phyloP scores from a whole-genome alignment of 2,888 invertebrate genomes.

The Aporophyla nigra region DNA sequence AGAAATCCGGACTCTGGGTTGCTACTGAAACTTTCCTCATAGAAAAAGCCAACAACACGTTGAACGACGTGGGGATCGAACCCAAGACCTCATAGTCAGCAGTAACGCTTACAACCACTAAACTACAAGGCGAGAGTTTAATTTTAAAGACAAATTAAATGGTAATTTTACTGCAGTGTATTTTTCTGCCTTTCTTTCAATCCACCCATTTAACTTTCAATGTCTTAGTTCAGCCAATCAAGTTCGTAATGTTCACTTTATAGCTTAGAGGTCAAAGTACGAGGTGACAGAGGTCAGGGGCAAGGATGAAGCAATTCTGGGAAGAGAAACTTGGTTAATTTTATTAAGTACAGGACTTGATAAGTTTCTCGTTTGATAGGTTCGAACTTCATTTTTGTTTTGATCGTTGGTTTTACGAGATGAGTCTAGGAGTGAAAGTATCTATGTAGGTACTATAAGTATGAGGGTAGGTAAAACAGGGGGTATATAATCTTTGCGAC shows the following conservation, averaged over 20 bases:
- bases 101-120: not conserved
- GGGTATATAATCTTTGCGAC: not conserved
- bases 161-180: not conserved
- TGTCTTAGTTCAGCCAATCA: conserved; percentile 47
- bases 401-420: not conserved
- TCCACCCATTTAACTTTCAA: conserved; percentile 22
- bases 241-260: conserved; percentile 41
- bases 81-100: too few relatives aligned
- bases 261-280: conserved; percentile 26
- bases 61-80: not conserved
- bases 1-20: not conserved
- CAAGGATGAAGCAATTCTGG: conserved; percentile 11
- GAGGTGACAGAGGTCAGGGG: conserved; percentile 28
- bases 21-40: not conserved
- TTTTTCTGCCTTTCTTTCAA: not conserved
- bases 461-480: not conserved
- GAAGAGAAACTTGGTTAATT: conserved; percentile 44
- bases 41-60: not conserved
- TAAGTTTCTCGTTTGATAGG: conserved; percentile 8
- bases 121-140: not conserved
- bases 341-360: conserved; percentile 25
- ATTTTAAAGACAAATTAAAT: not conserved
- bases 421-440: not conserved
- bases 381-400: conserved; percentile 21
- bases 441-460: not conserved